These are phyloP conservation scores for Hypotaenidia philippensis DNA, from an alignment of 2,797 vertebrate species.

Conservation along the genomic window DNA sequence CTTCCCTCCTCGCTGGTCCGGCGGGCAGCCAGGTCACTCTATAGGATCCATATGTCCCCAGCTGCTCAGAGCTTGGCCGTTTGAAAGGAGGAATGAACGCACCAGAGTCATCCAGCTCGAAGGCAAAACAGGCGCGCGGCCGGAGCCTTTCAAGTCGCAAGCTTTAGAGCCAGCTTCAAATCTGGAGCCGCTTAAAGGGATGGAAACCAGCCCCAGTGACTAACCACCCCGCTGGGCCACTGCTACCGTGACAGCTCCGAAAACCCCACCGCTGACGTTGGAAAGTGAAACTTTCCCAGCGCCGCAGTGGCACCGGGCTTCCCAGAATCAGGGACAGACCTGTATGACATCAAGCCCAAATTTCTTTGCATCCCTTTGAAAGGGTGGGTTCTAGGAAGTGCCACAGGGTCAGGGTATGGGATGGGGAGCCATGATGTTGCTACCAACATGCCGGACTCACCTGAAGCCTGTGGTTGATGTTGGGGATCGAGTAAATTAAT, in stretches of 20 bases:
- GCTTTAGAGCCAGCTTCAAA: conserved; percentile 33
- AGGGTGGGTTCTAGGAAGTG: accelerated
- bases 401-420: accelerated
- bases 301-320: not conserved
- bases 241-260: conserved; percentile 29
- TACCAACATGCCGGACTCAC: not conserved
- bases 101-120: not conserved
- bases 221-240: not conserved
- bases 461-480: not conserved
- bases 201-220: conserved; percentile 17
- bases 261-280: not conserved
- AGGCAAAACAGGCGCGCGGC: conserved; percentile 24
- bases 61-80: not conserved
- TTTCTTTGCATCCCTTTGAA: not conserved
- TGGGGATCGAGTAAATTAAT: not conserved
- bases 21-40: not conserved
- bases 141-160: conserved; percentile 28
- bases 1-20: not conserved
- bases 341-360: not conserved
- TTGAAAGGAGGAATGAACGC: not conserved
- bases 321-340: not conserved
- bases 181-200: conserved; percentile 65
- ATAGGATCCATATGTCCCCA: conserved; percentile 5
- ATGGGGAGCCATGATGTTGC: not conserved
- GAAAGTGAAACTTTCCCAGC: not conserved